phyloP scores from a whole-genome alignment of 2,888 invertebrate species.

The Aricia artaxerxes region DNA sequence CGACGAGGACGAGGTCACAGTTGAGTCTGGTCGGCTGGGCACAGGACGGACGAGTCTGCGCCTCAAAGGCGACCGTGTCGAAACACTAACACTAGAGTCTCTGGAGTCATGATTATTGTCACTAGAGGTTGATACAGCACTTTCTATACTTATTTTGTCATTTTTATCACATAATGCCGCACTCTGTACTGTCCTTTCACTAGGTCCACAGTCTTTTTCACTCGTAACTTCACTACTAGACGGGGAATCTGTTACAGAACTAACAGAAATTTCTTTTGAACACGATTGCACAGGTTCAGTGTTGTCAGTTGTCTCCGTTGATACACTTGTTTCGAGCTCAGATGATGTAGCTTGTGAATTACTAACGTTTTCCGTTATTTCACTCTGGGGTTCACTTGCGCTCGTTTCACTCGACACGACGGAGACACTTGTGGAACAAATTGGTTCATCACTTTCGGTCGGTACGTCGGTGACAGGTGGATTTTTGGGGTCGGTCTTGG shows the following conservation, averaged over 20 bases:
- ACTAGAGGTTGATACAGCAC: constrained; percentile 75
- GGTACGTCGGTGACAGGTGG: constrained; percentile 30
- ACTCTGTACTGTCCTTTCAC: constrained; percentile 70
- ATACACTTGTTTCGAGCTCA: constrained; percentile 43
- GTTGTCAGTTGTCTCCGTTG: constrained; percentile 40
- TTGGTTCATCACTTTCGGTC: constrained; percentile 38
- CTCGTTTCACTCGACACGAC: constrained; percentile 44
- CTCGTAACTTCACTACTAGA: constrained; percentile 63
- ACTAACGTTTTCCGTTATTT: constrained; percentile 42
- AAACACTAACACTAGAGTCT: constrained; percentile 39
- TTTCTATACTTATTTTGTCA: constrained; percentile 71
- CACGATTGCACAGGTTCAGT: constrained; percentile 38
- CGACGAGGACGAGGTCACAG: constrained; percentile 74
- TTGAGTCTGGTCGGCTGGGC: constrained; percentile 68
- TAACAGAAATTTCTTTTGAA: constrained; percentile 41
- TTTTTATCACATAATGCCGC: constrained; percentile 70
- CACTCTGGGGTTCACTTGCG: constrained; percentile 42
- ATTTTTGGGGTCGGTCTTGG: constrained; percentile 39
- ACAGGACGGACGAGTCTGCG: constrained; percentile 68
- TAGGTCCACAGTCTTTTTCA: constrained; percentile 54
- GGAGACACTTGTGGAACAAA: constrained; percentile 50
- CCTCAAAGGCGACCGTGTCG: constrained; percentile 61
- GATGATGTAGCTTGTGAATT: constrained; percentile 50
- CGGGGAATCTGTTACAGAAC: constrained; percentile 48
- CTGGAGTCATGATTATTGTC: constrained; percentile 68